A percentile compares a stretch with the other conserved stretches of the same genome.
Conservation (phyloP, 2,113 vertebrate species). For the Nothocercus nigrocapillus region DNA sequence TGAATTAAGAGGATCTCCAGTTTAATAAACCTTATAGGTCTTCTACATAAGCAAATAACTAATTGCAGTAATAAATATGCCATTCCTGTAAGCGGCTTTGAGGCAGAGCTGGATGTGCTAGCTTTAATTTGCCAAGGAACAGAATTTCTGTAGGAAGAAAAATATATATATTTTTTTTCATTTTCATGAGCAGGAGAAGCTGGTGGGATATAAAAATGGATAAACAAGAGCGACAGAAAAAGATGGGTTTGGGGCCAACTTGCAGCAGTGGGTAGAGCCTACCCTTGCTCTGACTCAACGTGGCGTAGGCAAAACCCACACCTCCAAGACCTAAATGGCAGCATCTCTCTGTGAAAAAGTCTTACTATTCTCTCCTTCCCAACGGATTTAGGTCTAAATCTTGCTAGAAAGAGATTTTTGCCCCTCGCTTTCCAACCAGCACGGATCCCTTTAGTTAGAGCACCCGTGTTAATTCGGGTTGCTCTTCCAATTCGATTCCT, state of each 20-base stretch:
- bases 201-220: slow-evolving; percentile 38
- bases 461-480: background rate
- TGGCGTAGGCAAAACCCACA: slow-evolving; percentile 29
- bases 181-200: slow-evolving; percentile 12
- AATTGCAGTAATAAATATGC: background rate
- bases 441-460: background rate
- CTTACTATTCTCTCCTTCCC: background rate
- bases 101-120: background rate
- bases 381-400: background rate
- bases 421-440: background rate
- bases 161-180: slow-evolving; percentile 1
- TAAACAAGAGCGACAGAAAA: slow-evolving; percentile 41
- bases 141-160: slow-evolving; percentile 52
- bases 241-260: slow-evolving; percentile 37
- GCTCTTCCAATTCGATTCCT: background rate
- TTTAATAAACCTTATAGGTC: background rate
- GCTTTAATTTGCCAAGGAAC: background rate
- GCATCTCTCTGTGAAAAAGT: background rate
- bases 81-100: background rate
- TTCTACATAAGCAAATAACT: slow-evolving; percentile 16
- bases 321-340: slow-evolving; percentile 23
- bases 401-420: background rate
- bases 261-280: slow-evolving; percentile 48
- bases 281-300: slow-evolving; percentile 40
- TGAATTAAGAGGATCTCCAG: background rate